Evolutionary conservation across 2,797 vertebrate species (phyloP).

Genomic region (Clarias fuscus): DNA sequence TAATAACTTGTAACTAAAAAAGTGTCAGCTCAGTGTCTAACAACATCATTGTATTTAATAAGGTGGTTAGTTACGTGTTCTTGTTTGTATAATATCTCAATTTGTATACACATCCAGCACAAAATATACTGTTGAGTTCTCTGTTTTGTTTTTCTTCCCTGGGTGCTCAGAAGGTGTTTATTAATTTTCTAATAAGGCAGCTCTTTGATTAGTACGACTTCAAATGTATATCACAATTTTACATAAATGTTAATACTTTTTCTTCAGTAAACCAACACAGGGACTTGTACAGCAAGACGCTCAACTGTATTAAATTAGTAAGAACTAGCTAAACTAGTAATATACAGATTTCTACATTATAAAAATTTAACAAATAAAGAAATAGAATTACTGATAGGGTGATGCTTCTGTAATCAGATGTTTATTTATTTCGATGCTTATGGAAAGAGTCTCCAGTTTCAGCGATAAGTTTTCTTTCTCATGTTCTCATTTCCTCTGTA

Average conservation of each 20-base stretch:
- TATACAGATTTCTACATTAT: not conserved
- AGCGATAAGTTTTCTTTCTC: too few relatives aligned
- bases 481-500: not conserved
- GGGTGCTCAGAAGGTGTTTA: too few relatives aligned
- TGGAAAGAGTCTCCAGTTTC: not conserved
- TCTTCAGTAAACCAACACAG: not conserved
- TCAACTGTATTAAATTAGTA: not conserved
- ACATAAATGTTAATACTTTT: too few relatives aligned
- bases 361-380: not conserved
- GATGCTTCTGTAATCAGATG: not conserved
- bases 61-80: not conserved
- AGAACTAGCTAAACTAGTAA: not conserved
- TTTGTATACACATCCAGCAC: not conserved
- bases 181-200: too few relatives aligned
- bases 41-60: not conserved
- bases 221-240: too few relatives aligned
- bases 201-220: too few relatives aligned
- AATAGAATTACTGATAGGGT: not conserved
- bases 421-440: not conserved
- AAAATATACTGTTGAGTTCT: not conserved
- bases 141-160: too few relatives aligned
- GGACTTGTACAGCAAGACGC: not conserved
- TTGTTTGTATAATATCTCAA: not conserved
- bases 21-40: not conserved
- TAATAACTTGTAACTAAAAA: not conserved